phyloP scores from a whole-genome alignment of 2,888 invertebrate genomes.

The Coleophora flavipennella region DNA sequence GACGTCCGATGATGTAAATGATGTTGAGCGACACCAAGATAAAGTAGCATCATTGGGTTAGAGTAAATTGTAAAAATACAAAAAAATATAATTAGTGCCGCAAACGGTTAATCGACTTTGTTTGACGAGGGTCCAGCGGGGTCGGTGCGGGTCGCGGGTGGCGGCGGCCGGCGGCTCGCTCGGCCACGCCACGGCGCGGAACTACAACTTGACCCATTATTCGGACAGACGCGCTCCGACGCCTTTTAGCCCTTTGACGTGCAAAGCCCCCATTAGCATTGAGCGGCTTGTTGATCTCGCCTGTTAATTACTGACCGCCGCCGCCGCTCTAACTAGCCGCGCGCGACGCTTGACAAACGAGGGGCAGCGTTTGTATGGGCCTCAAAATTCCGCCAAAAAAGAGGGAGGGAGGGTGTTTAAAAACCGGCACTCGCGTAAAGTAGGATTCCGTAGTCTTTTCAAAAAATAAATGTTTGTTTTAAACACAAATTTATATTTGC shows the following conservation, averaged over 20 bases:
- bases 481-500: no score
- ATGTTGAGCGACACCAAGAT: constrained; percentile 30
- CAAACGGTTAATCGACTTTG: constrained; percentile 58
- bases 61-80: constrained; percentile 37
- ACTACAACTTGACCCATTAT: constrained; percentile 60
- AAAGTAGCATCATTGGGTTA: constrained; percentile 18
- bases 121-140: constrained; percentile 65
- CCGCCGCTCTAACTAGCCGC: constrained; percentile 47
- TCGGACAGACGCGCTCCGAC: constrained; percentile 65
- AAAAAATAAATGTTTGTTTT: no score
- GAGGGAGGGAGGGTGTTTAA: constrained; percentile 19
- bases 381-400: constrained; percentile 12
- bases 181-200: constrained; percentile 16
- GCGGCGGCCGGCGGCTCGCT: constrained; percentile 14
- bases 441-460: no score
- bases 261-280: constrained; percentile 66
- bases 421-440: no score
- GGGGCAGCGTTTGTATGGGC: constrained; percentile 9
- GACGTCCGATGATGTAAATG: no score
- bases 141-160: constrained; percentile 39
- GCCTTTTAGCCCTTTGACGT: constrained; percentile 69
- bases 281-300: constrained; percentile 64
- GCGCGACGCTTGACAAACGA: constrained; percentile 28
- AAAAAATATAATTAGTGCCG: constrained; percentile 44
- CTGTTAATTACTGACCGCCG: constrained; percentile 64